Base-by-base conservation (phyloP, 1,140 invertebrate species). In the Hycleus cichorii region DNA sequence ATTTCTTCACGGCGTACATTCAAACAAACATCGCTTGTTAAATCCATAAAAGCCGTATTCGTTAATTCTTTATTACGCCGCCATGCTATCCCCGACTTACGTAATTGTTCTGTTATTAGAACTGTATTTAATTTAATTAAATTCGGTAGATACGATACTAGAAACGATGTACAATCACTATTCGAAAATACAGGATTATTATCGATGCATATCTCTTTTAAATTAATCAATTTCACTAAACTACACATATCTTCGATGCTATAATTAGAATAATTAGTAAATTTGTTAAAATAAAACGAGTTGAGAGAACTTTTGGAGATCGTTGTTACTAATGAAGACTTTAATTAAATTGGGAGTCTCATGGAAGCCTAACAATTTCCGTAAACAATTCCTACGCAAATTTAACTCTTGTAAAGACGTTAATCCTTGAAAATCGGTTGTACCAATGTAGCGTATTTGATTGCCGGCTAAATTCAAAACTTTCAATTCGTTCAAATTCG, bases 401-500 rank as follows among this genome's bases (percentile, higher is more conserved):
- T 95, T 96, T 4, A 95, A 75, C 69, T 96, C 93, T 60, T 86
- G 83, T 8, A 96, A 69, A 3, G 87, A 85, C 26, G 77, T 71
- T 27, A 95, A 74, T 0, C 91, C 91, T 62, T 84, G 80, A 39
- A 95, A 81, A 69, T 89, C 90, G 71, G 77, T 83, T 58, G 75
- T 76, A 7, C 84, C 84, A 47, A 94, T 84, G 57, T 78, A 80
- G 62, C 84, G 81, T 45, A 96, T 86, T 69, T 89, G 85, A 75
- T 96, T 96, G 1, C 91, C 92, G 39, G 92, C 92, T 61, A 95
- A 80, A 78, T 96, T 96, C 5, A 96, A 76, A 0, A 95, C 91
- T 76, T 94, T 90, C 3, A 96, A 75, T 60, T 91, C 85, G 3
- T 67, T 61, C 40, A 87, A 75, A 59, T 76, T 77, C 39, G 75